A percentile compares a stretch with the other conserved stretches of the same genome.
These are phyloP conservation scores for Carassius auratus DNA, from an alignment of 2,113 vertebrate genomes.

Conservation along the genomic window DNA sequence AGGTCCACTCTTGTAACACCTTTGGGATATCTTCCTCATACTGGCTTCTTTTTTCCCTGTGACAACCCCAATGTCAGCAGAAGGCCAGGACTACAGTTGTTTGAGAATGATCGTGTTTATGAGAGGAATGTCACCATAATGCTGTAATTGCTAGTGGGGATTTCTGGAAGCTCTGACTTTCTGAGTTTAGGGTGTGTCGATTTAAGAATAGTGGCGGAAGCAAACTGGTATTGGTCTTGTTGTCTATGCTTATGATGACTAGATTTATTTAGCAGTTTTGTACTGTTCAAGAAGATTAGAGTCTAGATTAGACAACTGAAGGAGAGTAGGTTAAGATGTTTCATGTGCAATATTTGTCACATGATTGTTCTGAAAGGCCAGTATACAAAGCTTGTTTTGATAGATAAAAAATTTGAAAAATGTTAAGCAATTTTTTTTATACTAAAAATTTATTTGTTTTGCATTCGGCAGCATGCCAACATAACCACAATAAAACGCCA, in stretches of 20 bases:
- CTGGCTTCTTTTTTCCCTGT: background rate
- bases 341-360: background rate
- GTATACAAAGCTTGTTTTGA: background rate
- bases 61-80: conserved; percentile 3
- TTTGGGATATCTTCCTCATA: conserved; percentile 43
- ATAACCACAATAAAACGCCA: no score
- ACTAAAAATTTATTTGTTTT: background rate
- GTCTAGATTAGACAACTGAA: background rate
- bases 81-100: background rate
- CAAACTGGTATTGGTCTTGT: conserved; percentile 10
- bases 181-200: conserved; percentile 3
- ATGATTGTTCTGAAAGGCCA: background rate
- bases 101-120: background rate
- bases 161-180: background rate
- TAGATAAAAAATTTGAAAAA: background rate
- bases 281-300: background rate
- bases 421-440: background rate
- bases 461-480: no score
- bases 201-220: conserved; percentile 16
- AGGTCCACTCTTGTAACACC: conserved; percentile 14
- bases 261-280: background rate
- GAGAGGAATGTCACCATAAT: background rate
- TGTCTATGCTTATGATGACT: background rate
- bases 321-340: background rate
- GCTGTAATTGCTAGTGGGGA: background rate